Evolutionary conservation across 2,113 vertebrate species (phyloP).

Genomic region (Motacilla alba): DNA sequence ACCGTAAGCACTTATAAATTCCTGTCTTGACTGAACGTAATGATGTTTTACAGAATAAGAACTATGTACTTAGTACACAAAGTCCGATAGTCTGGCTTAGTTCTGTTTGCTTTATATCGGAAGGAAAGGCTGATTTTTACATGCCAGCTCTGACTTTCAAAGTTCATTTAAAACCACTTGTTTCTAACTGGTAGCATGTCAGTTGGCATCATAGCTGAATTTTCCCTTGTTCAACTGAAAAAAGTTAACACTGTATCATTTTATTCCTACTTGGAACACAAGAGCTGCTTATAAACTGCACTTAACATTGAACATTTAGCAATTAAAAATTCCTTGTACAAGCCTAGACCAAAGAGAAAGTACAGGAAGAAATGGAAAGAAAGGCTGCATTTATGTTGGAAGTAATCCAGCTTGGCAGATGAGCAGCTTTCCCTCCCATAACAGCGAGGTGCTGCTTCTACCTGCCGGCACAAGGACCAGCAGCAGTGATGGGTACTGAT

Average conservation of each 20-base stretch:
- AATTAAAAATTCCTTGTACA: not conserved
- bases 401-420: not conserved
- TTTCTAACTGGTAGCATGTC: not conserved
- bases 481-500: not conserved
- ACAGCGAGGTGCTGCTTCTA: not conserved
- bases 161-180: not conserved
- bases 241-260: not conserved
- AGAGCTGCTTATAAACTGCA: not conserved
- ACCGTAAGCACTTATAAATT: not conserved
- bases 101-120: not conserved
- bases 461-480: rapidly evolving
- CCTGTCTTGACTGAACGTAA: not conserved
- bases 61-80: not conserved
- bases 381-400: not conserved
- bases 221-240: not conserved
- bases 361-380: not conserved
- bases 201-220: not conserved
- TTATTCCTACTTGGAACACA: not conserved
- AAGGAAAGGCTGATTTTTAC: not conserved
- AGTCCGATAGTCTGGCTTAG: not conserved
- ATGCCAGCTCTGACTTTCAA: not conserved
- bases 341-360: not conserved
- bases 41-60: not conserved
- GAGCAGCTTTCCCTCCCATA: not conserved
- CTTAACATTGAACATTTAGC: not conserved